phyloP scores from a whole-genome alignment of 2,797 vertebrate genomes.

The Benthosema pterotum region DNA sequence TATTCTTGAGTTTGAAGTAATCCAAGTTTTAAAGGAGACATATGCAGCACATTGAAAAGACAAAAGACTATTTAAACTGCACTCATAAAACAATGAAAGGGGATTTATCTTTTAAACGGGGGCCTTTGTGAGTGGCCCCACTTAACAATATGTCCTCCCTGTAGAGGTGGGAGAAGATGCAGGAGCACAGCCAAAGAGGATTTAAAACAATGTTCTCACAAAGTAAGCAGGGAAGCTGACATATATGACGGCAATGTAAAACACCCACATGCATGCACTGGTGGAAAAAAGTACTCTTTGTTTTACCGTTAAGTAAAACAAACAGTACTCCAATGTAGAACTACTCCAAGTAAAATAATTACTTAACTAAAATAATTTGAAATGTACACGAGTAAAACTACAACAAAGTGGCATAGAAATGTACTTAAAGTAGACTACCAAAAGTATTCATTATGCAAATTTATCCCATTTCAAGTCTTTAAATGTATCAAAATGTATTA shows the following conservation, averaged over 20 bases:
- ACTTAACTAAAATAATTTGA: no score
- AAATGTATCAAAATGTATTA: no score
- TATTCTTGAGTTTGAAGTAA: not conserved
- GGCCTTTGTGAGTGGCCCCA: constrained; percentile 1
- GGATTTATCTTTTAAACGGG: constrained; percentile 11
- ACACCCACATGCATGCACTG: no score
- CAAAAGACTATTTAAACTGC: not conserved
- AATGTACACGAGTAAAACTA: no score
- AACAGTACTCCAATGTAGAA: no score
- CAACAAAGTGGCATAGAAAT: no score
- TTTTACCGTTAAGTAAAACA: no score
- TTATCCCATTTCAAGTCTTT: no score
- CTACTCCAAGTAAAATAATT: no score
- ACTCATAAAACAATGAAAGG: constrained; percentile 7
- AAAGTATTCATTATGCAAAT: no score
- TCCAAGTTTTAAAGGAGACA: not conserved
- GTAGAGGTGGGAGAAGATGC: constrained; percentile 1
- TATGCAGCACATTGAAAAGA: not conserved
- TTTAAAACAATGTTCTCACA: not conserved
- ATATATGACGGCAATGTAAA: not conserved
- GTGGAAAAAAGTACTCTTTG: no score
- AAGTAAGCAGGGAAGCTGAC: not conserved
- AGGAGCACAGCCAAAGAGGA: not conserved
- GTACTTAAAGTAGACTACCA: no score
- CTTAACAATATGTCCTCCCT: constrained; percentile 2